Evolutionary conservation across 2,797 vertebrate species (phyloP).

Genomic region (Sebastolobus altivelis): DNA sequence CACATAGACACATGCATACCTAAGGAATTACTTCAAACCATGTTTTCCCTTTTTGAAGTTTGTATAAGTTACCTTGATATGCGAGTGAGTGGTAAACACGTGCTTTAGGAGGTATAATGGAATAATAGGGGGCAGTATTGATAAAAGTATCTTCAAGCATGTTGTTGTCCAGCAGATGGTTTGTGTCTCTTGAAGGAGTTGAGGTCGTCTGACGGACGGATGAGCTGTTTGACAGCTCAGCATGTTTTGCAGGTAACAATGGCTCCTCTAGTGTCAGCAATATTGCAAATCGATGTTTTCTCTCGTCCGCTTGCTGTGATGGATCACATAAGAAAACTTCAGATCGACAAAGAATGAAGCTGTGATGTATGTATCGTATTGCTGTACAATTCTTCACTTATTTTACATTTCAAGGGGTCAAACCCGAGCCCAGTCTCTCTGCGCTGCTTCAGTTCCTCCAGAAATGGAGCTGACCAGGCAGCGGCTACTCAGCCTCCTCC

Average conservation of each 20-base stretch:
- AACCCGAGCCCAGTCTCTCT: not conserved
- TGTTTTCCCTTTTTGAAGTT: not conserved
- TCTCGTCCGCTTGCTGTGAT: constrained; percentile 19
- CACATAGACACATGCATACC: not conserved
- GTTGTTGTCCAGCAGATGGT: constrained; percentile 19
- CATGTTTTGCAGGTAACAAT: constrained; percentile 22
- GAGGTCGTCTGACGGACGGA: constrained; percentile 50
- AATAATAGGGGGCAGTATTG: not conserved
- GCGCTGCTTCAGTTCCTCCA: constrained; percentile 12
- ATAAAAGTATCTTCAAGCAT: constrained; percentile 1
- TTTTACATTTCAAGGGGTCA: not conserved
- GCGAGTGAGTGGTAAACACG: not conserved
- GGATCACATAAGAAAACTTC: constrained; percentile 39
- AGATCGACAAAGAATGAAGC: constrained; percentile 32
- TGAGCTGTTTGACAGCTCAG: constrained; percentile 50
- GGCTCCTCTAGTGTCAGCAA: constrained; percentile 37
- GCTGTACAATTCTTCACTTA: constrained; percentile 4
- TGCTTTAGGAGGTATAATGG: not conserved
- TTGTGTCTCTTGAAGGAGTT: constrained; percentile 20
- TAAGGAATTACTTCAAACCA: not conserved
- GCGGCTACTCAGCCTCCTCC: not conserved
- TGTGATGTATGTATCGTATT: not conserved
- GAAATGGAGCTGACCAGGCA: constrained; percentile 18
- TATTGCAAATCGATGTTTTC: constrained; percentile 60
- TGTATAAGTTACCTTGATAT: not conserved